Percentiles rank a stretch among this genome's conserved stretches.
phyloP scores from a whole-genome alignment of 2,888 invertebrate genomes.

The Matsumyia berberina region DNA sequence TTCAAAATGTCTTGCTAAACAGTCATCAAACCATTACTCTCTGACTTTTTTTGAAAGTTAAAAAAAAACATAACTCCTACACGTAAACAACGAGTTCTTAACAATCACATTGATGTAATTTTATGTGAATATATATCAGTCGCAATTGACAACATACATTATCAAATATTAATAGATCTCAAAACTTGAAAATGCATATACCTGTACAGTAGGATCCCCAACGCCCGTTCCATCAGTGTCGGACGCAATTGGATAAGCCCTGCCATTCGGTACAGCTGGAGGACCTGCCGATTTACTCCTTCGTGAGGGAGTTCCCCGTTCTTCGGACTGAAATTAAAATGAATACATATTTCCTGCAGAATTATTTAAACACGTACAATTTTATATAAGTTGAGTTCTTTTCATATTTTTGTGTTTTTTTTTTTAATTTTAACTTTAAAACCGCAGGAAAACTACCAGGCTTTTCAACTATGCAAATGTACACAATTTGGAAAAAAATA shows the following conservation, averaged over 20 bases:
- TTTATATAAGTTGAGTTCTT: slow-evolving; percentile 34
- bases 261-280: slow-evolving; percentile 84
- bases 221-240: slow-evolving; percentile 82
- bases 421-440: slow-evolving; percentile 17
- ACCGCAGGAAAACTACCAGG: slow-evolving; percentile 24
- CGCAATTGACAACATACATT: not conserved
- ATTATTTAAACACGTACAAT: slow-evolving; percentile 54
- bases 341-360: slow-evolving; percentile 71
- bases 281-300: slow-evolving; percentile 93
- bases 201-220: slow-evolving; percentile 82
- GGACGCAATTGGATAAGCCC: slow-evolving; percentile 82
- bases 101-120: not conserved
- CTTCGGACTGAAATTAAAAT: slow-evolving; percentile 88
- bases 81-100: slow-evolving; percentile 1
- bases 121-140: not conserved
- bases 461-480: slow-evolving; percentile 33
- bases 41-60: not conserved
- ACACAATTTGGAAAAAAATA: slow-evolving; percentile 38
- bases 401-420: slow-evolving; percentile 14
- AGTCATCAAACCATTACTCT: too few species aligned
- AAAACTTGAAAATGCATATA: slow-evolving; percentile 76
- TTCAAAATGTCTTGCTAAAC: too few species aligned
- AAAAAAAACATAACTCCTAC: not conserved
- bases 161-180: not conserved
- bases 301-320: slow-evolving; percentile 88